Percentiles rank a stretch among this genome's conserved stretches.
phyloP scores from a whole-genome alignment of 1,140 invertebrate genomes.

The Rhyacophila brunnea region DNA sequence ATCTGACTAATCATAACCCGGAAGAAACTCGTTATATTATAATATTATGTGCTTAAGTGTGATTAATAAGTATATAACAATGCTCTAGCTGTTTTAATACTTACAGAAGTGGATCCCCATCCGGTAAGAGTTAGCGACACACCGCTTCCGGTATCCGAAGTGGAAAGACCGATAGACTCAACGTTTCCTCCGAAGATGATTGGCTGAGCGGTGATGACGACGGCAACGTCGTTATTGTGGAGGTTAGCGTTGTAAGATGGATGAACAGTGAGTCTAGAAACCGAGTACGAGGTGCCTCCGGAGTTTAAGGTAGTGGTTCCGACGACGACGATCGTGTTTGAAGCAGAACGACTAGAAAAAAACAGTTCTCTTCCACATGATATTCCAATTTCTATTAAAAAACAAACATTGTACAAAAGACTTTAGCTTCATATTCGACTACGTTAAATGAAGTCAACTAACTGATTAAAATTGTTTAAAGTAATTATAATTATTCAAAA shows the following conservation, averaged over 20 bases:
- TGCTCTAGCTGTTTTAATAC: slow-evolving; percentile 7
- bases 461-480: not conserved
- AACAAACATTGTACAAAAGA: too few relatives aligned
- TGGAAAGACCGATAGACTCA: slow-evolving; percentile 45
- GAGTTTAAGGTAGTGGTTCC: slow-evolving; percentile 52
- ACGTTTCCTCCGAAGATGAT: slow-evolving; percentile 47
- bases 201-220: slow-evolving; percentile 46
- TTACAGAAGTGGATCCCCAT: slow-evolving; percentile 52
- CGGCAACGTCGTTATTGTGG: slow-evolving; percentile 56
- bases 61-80: not conserved
- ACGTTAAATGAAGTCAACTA: too few relatives aligned
- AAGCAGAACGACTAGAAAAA: slow-evolving; percentile 34
- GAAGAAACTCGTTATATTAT: too few relatives aligned
- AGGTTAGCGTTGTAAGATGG: slow-evolving; percentile 46
- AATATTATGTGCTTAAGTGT: not conserved
- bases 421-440: too few relatives aligned
- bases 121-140: slow-evolving; percentile 46
- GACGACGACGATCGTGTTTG: slow-evolving; percentile 45
- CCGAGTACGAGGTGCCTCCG: slow-evolving; percentile 49
- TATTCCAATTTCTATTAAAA: too few relatives aligned
- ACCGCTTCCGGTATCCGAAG: slow-evolving; percentile 39
- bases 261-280: slow-evolving; percentile 49
- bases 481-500: not conserved
- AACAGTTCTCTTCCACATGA: not conserved
- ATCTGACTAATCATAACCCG: too few relatives aligned